A percentile compares a stretch with the other conserved stretches of the same genome.
Evolutionary conservation across 2,888 invertebrate genomes (phyloP).

Genomic region (Sinohyriopsis cumingii): DNA sequence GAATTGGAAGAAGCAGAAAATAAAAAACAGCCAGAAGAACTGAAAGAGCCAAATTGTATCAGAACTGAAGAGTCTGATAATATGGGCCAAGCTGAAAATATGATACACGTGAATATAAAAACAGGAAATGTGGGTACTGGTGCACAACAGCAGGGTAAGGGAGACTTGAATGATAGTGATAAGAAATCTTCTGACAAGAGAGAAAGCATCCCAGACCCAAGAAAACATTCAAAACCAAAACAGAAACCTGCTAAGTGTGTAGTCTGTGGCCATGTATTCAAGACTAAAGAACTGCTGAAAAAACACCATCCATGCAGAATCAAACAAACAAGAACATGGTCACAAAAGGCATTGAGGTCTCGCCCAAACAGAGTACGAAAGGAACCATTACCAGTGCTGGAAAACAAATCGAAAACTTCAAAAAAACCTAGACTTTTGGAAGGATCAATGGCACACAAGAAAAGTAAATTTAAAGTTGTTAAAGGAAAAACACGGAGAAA

Average conservation of each 20-base stretch:
- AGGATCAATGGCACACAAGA: constrained; percentile 15
- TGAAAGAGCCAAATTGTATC: too few relatives aligned
- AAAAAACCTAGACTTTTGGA: too few relatives aligned
- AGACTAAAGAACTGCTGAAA: constrained; percentile 33
- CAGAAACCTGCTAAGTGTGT: constrained; percentile 37
- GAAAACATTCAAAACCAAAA: constrained; percentile 17
- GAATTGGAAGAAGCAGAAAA: too few relatives aligned
- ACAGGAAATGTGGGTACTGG: not conserved
- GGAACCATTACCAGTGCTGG: not conserved
- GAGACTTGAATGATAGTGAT: too few relatives aligned
- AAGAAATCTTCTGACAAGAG: not conserved
- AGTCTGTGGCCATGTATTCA: constrained; percentile 39
- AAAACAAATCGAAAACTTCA: constrained; percentile 9
- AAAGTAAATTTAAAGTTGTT: constrained; percentile 33
- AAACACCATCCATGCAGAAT: constrained; percentile 49
- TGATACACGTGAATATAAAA: not conserved
- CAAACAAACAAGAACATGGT: constrained; percentile 44
- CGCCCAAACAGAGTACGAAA: constrained; percentile 35
- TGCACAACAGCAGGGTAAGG: too few relatives aligned
- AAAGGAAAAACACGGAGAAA: constrained; percentile 35
- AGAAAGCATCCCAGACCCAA: not conserved
- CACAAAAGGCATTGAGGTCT: constrained; percentile 35
- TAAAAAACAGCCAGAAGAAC: too few relatives aligned
- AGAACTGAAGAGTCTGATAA: not conserved
- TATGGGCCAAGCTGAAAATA: not conserved